These are phyloP conservation scores for Cheilosia variabilis DNA, from an alignment of 2,888 invertebrate genomes.

Conservation along the genomic window DNA sequence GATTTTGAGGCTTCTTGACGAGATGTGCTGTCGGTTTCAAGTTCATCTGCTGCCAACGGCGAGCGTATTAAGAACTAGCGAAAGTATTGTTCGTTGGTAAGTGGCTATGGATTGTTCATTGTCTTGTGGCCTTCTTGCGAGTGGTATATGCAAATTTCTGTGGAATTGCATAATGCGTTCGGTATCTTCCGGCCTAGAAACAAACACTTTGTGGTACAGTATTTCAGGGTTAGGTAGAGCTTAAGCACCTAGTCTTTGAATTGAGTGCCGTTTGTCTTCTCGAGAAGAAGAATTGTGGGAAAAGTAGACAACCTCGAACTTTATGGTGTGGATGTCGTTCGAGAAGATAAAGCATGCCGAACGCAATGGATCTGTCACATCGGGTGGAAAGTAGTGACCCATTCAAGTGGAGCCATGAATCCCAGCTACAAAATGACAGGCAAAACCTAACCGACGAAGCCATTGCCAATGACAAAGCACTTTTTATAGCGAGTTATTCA, in stretches of 20 bases:
- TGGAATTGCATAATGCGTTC: conserved; percentile 1
- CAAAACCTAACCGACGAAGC: too few species aligned
- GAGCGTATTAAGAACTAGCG: conserved; percentile 29
- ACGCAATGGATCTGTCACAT: too few species aligned
- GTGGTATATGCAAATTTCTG: conserved; percentile 12
- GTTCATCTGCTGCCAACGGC: conserved; percentile 20
- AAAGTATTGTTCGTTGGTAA: conserved; percentile 13
- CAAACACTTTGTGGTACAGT: background rate
- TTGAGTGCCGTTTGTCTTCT: too few species aligned
- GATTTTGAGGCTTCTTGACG: background rate
- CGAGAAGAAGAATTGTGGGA: too few species aligned
- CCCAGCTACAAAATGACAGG: too few species aligned
- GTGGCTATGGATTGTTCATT: conserved; percentile 10
- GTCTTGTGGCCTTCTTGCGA: conserved; percentile 4
- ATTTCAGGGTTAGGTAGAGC: background rate
- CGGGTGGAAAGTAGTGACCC: too few species aligned
- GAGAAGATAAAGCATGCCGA: too few species aligned
- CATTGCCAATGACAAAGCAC: too few species aligned
- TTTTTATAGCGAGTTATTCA: too few species aligned
- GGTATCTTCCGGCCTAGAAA: background rate
- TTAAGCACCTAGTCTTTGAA: background rate
- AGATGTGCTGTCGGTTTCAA: conserved; percentile 27
- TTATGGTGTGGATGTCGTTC: too few species aligned
- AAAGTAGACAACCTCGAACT: too few species aligned
- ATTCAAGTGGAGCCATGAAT: too few species aligned